Evolutionary conservation across 1,140 invertebrate genomes (phyloP).

Genomic region (Paraescarpia echinospica): DNA sequence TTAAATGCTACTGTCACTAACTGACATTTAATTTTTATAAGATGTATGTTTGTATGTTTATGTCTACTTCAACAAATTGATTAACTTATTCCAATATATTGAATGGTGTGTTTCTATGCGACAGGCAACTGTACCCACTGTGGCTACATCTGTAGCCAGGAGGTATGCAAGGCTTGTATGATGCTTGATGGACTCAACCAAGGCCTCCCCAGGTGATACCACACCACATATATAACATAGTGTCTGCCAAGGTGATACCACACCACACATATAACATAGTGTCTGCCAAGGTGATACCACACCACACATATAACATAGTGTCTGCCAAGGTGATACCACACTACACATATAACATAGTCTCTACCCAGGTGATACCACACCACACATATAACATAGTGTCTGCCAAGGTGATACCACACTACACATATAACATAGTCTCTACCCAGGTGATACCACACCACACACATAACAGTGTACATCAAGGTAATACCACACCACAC

Average conservation of each 20-base stretch:
- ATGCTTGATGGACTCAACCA: conserved; percentile 93
- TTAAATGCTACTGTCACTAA: conserved; percentile 3
- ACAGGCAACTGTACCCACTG: conserved; percentile 74
- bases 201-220: conserved; percentile 73
- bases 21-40: conserved; percentile 16
- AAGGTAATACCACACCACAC: no score
- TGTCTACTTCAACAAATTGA: background rate
- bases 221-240: background rate
- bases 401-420: no score
- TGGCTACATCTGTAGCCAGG: conserved; percentile 93
- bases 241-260: background rate
- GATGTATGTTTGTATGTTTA: background rate
- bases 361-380: background rate
- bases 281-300: background rate
- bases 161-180: conserved; percentile 95
- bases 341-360: background rate
- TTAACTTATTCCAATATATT: background rate
- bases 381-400: no score
- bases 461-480: no score
- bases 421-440: no score
- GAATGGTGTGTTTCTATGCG: conserved; percentile 17
- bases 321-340: background rate
- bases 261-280: background rate
- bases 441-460: no score
- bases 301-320: background rate